Base-by-base conservation (phyloP, 2,797 vertebrate species). In the Brachyrhaphis roseni region DNA sequence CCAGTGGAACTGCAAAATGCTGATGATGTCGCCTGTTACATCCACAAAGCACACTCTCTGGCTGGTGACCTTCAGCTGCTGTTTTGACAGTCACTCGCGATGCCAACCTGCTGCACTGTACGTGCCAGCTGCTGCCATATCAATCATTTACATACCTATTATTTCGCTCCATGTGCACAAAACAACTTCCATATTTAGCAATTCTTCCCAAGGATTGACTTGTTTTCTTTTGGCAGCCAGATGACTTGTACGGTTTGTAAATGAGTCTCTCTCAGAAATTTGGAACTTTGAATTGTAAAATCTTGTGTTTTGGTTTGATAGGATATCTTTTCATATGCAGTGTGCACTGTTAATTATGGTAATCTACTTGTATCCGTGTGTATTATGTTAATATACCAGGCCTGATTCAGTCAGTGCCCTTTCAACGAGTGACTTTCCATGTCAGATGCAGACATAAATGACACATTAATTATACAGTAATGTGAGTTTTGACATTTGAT, bases 401-500 rank as follows among this genome's bases (percentile, higher is more conserved):
- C 41, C 68, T 71, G 12, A 43, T 71, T 71, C 23, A n/a, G 41
- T 71, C 68, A 71, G 45, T 28, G 41, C 12, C 41, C 68, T 71
- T 45, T 71, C 68, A 71, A 45, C 13, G 5, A 28, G 68, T 16
- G 41, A 28, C 68, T 71, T 45, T 71, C 41, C 41, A 34, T 62
- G 57, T 31, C 28, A 31, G 28, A 34, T 34, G 34, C 28, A 34
- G 31, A 28, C 10, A 62, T 36, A 62, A 62, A 81, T 26, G 34
- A 39, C 66, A 43, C 66, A 71, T 71, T 45, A 71, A 45, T 71
- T 71, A 71, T 28, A 71, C 41, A 71, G 41, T 45, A 71, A 28
- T 13, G 26, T 28, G 68, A 71, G 68, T 71, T 71, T 71, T 71
- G 68, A 71, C 68, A 71, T 46, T 71, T 45, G 66, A 70, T 70